Conservation (phyloP, 2,888 invertebrate genomes). For the Aporophyla nigra region DNA sequence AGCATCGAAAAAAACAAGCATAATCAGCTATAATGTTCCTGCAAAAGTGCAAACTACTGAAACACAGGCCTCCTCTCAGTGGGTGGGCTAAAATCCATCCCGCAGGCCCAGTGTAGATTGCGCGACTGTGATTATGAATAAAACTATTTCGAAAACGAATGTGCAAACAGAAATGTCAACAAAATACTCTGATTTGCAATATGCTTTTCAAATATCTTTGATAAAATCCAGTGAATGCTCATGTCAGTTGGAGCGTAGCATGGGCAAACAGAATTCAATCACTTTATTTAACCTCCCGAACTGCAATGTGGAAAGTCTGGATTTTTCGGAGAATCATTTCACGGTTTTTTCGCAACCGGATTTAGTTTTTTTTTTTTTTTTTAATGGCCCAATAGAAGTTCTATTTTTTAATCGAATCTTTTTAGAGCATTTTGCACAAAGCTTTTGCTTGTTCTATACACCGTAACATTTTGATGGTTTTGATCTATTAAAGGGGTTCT, state of each 20-base stretch:
- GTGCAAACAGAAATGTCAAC: neutral
- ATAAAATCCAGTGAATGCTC: slow-evolving; percentile 13
- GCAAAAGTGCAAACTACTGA: neutral
- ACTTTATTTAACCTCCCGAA: slow-evolving; percentile 19
- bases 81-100: neutral
- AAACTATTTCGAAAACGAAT: slow-evolving; percentile 6
- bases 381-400: neutral
- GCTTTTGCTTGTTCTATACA: neutral
- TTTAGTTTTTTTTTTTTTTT: neutral
- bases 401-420: neutral
- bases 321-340: neutral
- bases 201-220: slow-evolving; percentile 19
- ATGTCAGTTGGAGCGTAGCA: slow-evolving; percentile 2
- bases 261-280: slow-evolving; percentile 34
- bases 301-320: neutral
- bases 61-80: neutral
- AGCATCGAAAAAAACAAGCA: neutral
- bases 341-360: neutral
- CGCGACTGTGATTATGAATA: neutral
- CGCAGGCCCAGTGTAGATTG: neutral
- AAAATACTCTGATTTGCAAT: neutral
- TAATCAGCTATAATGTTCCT: neutral
- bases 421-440: neutral
- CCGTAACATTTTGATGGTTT: too few relatives aligned
- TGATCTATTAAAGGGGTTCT: neutral